These are phyloP conservation scores for Mesembrinibis cayennensis DNA, from an alignment of 2,113 vertebrate species.

Conservation along the genomic window DNA sequence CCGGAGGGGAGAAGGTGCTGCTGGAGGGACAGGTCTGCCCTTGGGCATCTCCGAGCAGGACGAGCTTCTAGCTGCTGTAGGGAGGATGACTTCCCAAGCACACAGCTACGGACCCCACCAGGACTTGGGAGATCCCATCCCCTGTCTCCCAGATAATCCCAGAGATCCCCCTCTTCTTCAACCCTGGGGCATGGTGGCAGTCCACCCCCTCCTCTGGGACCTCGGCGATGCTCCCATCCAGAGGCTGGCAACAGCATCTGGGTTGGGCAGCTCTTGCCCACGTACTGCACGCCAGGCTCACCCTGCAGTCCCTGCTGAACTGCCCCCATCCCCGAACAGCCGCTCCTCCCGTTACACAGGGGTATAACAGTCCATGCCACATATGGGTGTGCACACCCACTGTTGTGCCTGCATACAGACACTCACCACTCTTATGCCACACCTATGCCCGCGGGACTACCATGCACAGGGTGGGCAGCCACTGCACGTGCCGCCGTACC, in stretches of 20 bases:
- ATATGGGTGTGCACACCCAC: accelerated
- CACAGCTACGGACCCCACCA: neutral
- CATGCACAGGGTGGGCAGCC: accelerated
- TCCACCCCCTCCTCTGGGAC: neutral
- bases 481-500: accelerated
- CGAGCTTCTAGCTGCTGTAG: neutral
- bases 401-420: accelerated
- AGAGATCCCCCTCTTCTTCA: neutral
- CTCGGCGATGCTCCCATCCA: neutral
- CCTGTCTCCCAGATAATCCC: neutral
- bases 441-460: neutral
- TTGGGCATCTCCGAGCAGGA: accelerated
- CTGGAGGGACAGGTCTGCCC: neutral
- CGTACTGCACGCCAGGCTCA: accelerated
- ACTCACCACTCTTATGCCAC: accelerated
- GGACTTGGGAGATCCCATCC: neutral
- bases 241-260: neutral
- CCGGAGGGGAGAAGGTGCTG: neutral
- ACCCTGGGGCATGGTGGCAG: accelerated
- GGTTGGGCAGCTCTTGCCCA: accelerated
- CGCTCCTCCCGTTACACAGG: neutral
- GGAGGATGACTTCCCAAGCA: neutral
- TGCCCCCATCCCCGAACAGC: neutral
- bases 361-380: neutral
- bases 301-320: neutral